These are phyloP conservation scores for Eupleurogrammus muticus DNA, from an alignment of 2,797 vertebrate species.

Conservation along the genomic window DNA sequence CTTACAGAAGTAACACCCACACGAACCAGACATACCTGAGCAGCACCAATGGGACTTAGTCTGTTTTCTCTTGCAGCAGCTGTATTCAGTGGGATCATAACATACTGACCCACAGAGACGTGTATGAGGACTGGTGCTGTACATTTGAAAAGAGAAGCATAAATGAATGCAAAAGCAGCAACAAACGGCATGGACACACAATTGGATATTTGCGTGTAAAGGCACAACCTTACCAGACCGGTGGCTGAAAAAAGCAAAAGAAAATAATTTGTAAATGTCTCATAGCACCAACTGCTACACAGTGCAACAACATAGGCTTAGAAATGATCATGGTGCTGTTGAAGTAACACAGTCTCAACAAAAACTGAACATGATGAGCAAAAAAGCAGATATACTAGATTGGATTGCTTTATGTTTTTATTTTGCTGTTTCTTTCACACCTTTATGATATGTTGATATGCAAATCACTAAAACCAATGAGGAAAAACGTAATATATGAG, in stretches of 20 bases:
- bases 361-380: background rate
- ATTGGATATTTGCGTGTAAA: too few species aligned
- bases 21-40: slow-evolving; percentile 20
- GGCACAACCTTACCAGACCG: slow-evolving; percentile 15
- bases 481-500: background rate
- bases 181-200: background rate
- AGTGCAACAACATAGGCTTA: background rate
- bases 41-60: background rate
- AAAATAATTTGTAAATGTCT: background rate
- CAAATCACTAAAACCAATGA: slow-evolving; percentile 6
- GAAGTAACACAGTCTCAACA: background rate
- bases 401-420: background rate
- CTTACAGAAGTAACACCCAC: background rate
- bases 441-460: background rate
- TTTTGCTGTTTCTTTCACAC: background rate
- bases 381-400: background rate
- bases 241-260: background rate
- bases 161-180: background rate
- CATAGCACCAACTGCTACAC: too few species aligned
- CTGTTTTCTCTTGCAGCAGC: slow-evolving; percentile 35
- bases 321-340: background rate
- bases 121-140: slow-evolving; percentile 2
- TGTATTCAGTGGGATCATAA: background rate
- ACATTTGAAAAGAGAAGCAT: background rate
- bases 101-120: slow-evolving; percentile 8